A percentile compares a stretch with the other conserved stretches of the same genome.
Conservation (phyloP, 2,113 vertebrate genomes). For the Catharus fuscescens region DNA sequence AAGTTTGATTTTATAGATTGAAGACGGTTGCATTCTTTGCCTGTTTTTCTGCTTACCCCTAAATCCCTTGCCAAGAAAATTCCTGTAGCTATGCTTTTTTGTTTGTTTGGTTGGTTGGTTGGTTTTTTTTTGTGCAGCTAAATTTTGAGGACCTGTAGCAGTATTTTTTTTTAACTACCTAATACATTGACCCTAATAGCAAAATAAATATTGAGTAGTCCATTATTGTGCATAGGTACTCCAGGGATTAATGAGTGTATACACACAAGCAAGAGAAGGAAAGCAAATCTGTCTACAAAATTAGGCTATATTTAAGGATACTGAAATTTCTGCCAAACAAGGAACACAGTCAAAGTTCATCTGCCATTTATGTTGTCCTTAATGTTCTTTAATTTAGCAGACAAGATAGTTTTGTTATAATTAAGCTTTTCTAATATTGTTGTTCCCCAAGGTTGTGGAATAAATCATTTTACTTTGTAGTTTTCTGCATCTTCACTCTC, state of each 20-base stretch:
- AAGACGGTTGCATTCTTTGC: background rate
- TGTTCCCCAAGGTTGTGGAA: background rate
- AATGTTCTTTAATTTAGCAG: constrained; percentile 56
- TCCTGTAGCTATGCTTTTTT: background rate
- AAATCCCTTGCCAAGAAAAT: background rate
- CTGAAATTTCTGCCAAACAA: constrained; percentile 33
- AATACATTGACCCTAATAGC: background rate
- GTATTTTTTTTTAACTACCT: background rate
- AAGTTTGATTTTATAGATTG: background rate
- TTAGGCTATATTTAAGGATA: background rate
- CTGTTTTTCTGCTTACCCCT: background rate
- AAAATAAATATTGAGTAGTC: background rate
- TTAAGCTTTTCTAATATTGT: constrained; percentile 49
- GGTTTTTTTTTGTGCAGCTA: background rate
- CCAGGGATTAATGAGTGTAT: background rate
- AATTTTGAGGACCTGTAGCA: background rate
- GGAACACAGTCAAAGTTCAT: constrained; percentile 18
- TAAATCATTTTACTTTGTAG: constrained; percentile 1
- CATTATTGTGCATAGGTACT: background rate
- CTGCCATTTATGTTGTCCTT: constrained; percentile 31
- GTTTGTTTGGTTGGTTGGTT: no score
- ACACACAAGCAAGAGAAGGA: background rate
- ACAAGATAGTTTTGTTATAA: constrained; percentile 35
- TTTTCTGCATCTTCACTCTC: background rate
- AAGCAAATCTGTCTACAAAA: constrained; percentile 3